phyloP scores from a whole-genome alignment of 2,888 invertebrate genomes.

The Volucella inflata region DNA sequence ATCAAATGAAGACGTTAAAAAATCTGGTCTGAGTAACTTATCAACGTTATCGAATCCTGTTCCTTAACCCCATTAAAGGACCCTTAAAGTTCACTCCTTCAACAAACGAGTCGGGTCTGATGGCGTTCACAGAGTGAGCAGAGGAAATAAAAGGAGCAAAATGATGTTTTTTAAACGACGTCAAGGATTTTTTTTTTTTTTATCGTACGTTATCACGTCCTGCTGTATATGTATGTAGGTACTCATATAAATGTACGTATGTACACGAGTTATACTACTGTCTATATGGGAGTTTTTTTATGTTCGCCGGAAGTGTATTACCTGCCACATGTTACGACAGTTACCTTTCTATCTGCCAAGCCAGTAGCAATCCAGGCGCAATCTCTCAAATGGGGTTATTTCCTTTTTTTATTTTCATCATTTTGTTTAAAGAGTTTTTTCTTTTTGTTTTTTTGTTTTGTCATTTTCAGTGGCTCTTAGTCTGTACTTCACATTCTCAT shows the following conservation, averaged over 20 bases:
- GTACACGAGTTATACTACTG: constrained; percentile 26
- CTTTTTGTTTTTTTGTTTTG: constrained; percentile 3
- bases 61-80: constrained; percentile 57
- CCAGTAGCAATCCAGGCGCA: constrained; percentile 43
- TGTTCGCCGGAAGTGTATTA: constrained; percentile 71
- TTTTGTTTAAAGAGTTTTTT: constrained; percentile 43
- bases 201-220: constrained; percentile 64
- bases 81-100: constrained; percentile 15
- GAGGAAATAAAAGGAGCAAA: constrained; percentile 33
- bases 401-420: constrained; percentile 11
- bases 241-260: constrained; percentile 9
- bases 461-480: background rate
- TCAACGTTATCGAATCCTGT: constrained; percentile 45
- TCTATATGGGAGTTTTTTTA: constrained; percentile 66
- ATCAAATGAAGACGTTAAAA: constrained; percentile 51
- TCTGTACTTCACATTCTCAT: constrained; percentile 37
- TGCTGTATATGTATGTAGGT: constrained; percentile 7
- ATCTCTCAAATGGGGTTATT: constrained; percentile 69
- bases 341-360: constrained; percentile 50
- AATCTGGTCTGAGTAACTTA: constrained; percentile 42
- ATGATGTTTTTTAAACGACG: constrained; percentile 46
- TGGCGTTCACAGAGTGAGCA: constrained; percentile 1
- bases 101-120: no score
- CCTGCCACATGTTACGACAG: constrained; percentile 71
- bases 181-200: constrained; percentile 34